Evolutionary conservation across 2,113 vertebrate species (phyloP).

Genomic region (Elephantulus edwardii): DNA sequence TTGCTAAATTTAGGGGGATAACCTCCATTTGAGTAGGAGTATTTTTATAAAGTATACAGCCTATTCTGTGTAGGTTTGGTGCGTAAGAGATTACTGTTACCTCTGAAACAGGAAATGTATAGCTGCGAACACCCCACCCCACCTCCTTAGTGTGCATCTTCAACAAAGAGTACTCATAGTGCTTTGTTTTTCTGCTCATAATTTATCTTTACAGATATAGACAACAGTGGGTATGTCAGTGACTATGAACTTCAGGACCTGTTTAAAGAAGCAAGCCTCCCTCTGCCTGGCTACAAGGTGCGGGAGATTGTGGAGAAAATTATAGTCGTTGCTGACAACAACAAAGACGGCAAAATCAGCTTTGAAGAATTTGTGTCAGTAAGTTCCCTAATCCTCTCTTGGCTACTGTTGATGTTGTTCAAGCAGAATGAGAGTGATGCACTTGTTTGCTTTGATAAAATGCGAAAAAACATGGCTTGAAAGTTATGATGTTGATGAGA

Average conservation of each 20-base stretch:
- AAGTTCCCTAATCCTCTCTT: conserved; percentile 71
- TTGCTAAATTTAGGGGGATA: not conserved
- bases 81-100: not conserved
- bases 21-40: not conserved
- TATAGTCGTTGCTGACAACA: conserved; percentile 89
- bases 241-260: conserved; percentile 98
- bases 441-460: not conserved
- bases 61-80: not conserved
- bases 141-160: not conserved
- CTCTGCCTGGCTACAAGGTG: conserved; percentile 95
- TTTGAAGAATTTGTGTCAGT: conserved; percentile 98
- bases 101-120: not conserved
- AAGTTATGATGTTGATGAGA: not conserved
- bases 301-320: conserved; percentile 95
- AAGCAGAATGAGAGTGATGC: not conserved
- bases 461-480: not conserved
- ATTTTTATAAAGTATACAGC: not conserved
- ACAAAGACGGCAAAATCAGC: conserved; percentile 95
- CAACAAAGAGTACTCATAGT: not conserved
- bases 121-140: not conserved
- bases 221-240: conserved; percentile 96
- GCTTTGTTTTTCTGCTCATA: not conserved
- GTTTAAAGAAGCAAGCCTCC: conserved; percentile 95
- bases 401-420: not conserved
- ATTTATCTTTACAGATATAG: conserved; percentile 88